phyloP scores from a whole-genome alignment of 2,113 vertebrate species.

The Pristiophorus japonicus region DNA sequence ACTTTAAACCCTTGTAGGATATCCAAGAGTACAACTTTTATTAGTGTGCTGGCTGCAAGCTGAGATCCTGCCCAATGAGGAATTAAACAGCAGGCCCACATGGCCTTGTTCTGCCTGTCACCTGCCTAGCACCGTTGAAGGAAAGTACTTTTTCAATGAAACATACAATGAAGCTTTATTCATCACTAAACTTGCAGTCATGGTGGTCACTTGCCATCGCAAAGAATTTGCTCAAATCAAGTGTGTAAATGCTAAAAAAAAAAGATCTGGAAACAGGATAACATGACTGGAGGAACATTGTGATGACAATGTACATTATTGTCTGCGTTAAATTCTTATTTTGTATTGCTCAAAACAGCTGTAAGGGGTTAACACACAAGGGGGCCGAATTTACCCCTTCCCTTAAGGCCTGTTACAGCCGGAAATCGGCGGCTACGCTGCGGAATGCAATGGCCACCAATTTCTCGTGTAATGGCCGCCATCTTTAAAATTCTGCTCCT shows the following conservation, averaged over 20 bases:
- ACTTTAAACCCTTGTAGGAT: background rate
- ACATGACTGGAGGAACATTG: no score
- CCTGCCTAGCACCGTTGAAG: background rate
- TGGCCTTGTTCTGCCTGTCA: background rate
- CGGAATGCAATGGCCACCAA: no score
- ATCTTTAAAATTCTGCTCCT: no score
- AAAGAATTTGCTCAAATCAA: no score
- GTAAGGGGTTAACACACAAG: background rate
- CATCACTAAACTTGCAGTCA: no score
- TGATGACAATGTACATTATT: background rate
- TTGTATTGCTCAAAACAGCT: background rate
- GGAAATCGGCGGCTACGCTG: no score
- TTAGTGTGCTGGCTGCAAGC: background rate
- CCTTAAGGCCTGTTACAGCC: no score
- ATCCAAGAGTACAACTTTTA: background rate
- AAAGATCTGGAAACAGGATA: background rate
- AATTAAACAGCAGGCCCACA: background rate
- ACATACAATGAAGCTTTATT: background rate
- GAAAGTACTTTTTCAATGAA: background rate
- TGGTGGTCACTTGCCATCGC: no score
- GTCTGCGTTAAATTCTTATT: background rate
- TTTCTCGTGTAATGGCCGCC: no score
- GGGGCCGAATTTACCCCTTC: no score
- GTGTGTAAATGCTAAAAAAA: background rate
- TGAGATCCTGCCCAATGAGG: background rate